Evolutionary conservation across 2,888 invertebrate genomes (phyloP), one percentile per base, ranked within the genome.

Genomic region (Hemaris fuciformis): DNA sequence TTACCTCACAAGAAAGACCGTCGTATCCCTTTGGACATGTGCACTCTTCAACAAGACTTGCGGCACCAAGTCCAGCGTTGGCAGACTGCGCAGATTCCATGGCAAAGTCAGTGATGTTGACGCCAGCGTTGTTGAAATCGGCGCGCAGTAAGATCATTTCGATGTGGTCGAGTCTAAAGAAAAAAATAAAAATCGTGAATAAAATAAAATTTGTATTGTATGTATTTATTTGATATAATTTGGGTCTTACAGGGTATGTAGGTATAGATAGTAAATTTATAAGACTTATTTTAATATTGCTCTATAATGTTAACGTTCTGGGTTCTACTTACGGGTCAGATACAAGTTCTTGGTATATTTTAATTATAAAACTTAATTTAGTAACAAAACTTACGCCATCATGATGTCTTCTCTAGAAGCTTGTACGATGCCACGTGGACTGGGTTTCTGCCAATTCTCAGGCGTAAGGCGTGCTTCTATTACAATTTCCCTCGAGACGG

Each of bases 361-460:
- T n/a, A n/a, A n/a, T 15, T n/a, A 27, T 22, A 22, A 22, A 48
- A 22, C n/a, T 48, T 4, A 4, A 41, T 38, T 27, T 25, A 5
- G 4, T 43, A n/a, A n/a, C n/a, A n/a, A n/a, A 46, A 57, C 90
- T 85, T 75, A 93, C 66, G 96, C 95, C 98, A 98, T 98, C 96
- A 99, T 97, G 58, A 99, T 95, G 78, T 99, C 98, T 86, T 98
- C 98, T 61, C 99, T 94, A 0, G 96, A 93, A 0, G 97, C 96
- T 1, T 86, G 93, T 10, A 87, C 82, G 20, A 94, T 89, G 0
- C 94, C 94, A 53, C 90, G 85, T 0, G 89, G 75, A 2, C 87
- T 74, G 3, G 92, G 81, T 70, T 95, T 96, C 70, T 94, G 88
- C 98, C 98, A 98, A 73, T 95, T 94, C 0, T 96, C 96, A 10